Evolutionary conservation across 2,888 invertebrate species (phyloP).

Genomic region (Pediacus dermestoides): DNA sequence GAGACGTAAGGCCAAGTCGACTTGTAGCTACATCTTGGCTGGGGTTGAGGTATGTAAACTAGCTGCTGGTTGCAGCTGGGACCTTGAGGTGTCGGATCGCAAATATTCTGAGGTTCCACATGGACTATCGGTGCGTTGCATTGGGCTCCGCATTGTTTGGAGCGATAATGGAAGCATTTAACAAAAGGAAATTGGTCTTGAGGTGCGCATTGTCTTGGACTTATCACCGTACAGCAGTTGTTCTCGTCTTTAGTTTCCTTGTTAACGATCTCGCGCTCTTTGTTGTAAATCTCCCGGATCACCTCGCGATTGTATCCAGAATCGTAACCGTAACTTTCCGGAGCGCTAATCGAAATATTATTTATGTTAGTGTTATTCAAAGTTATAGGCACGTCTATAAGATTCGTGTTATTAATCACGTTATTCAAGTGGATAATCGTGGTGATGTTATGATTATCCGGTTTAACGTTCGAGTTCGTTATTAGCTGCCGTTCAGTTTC

Average conservation of each 20-base stretch:
- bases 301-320: neutral
- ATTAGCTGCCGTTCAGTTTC: neutral
- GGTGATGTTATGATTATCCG: constrained; percentile 43
- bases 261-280: too few species aligned
- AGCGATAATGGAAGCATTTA: constrained; percentile 44
- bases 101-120: constrained; percentile 39
- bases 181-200: constrained; percentile 33
- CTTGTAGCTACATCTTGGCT: constrained; percentile 43
- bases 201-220: constrained; percentile 44
- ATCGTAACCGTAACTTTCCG: neutral
- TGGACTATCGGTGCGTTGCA: constrained; percentile 44
- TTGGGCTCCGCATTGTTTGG: constrained; percentile 41
- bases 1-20: constrained; percentile 45
- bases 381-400: constrained; percentile 46
- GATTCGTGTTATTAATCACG: constrained; percentile 47
- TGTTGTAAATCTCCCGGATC: neutral
- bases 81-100: constrained; percentile 22
- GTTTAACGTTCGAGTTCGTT: constrained; percentile 17
- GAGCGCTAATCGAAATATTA: constrained; percentile 36
- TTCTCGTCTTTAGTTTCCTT: neutral
- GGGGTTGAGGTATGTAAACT: constrained; percentile 45
- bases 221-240: constrained; percentile 44
- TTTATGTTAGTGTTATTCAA: constrained; percentile 47
- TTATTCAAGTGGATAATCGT: constrained; percentile 48
- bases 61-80: constrained; percentile 38